Evolutionary conservation across 2,797 vertebrate species (phyloP), one percentile per base, ranked within the genome.

Genomic region (Nannoperca obscura): DNA sequence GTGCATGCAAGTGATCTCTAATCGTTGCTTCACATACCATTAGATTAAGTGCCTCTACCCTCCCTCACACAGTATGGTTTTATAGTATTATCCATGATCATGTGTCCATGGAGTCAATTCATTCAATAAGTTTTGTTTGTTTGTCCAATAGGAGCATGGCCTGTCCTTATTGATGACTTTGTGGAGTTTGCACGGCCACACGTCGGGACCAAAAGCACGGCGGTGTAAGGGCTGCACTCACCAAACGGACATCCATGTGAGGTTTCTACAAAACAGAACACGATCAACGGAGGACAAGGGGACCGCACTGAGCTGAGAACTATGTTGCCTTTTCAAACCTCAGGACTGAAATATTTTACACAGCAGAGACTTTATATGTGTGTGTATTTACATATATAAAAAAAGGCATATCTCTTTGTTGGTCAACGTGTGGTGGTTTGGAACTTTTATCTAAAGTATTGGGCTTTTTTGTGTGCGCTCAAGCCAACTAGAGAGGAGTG

Each of bases 111-210:
- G 9, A 54, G 30, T 74, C 19, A 74, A 1, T 15, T 34, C 0
- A 40, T 69, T 58, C n/a, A 40, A 59, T 20, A 13, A 15, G 5
- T 57, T 61, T 27, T 71, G 13, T 71, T 55, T 32, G 44, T 69
- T 49, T 65, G 27, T 74, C 68, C 60, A 30, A 70, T 6, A 99
- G 98, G 98, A 88, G 98, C 98, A 47, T 99, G 98, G 98, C 98
- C 97, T 59, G 98, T 99, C 91, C 97, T 99, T 84, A 98, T 99
- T 74, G 98, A 99, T 81, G 98, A 99, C 94, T 99, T 99, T 96
- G 98, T 99, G 95, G 98, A 98, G 96, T 99, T 99, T 97, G 98
- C 98, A 94, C 97, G 97, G 93, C 97, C 96, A 91, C 97, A 98
- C 95, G 96, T 99, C 84, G 97, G 97, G 92, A 98, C 97, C 95